These are phyloP conservation scores for Salmo trutta DNA, from an alignment of 2,797 vertebrate species.

Conservation along the genomic window DNA sequence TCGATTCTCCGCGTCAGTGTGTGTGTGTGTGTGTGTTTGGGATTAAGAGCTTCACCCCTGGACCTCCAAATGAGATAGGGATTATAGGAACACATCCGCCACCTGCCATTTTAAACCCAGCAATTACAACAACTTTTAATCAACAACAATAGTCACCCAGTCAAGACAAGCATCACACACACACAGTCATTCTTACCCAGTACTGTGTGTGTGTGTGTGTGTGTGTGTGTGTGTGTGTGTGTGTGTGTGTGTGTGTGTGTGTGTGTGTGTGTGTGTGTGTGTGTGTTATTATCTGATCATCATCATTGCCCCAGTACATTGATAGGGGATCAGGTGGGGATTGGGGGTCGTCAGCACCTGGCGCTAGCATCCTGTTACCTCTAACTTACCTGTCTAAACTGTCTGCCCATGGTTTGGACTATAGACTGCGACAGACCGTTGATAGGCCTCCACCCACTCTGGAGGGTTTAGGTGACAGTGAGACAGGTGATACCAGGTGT, in stretches of 20 bases:
- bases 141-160: conserved; percentile 66
- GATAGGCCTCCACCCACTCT: too few species aligned
- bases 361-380: conserved; percentile 45
- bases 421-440: too few species aligned
- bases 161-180: conserved; percentile 52
- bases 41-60: conserved; percentile 77
- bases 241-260: neutral
- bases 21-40: conserved; percentile 64
- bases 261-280: neutral
- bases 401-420: too few species aligned
- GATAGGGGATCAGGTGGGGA: neutral
- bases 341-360: conserved; percentile 29
- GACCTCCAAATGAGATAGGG: conserved; percentile 76
- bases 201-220: neutral
- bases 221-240: neutral
- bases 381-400: too few species aligned
- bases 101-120: conserved; percentile 75
- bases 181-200: neutral
- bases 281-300: neutral
- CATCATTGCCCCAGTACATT: neutral
- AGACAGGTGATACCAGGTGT: too few species aligned
- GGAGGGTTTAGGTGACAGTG: too few species aligned
- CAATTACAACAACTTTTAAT: conserved; percentile 78
- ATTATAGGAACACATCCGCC: conserved; percentile 74
- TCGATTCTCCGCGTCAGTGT: neutral